Evolutionary conservation across 2,797 vertebrate species (phyloP).

Genomic region (Chiroxiphia lanceolata): DNA sequence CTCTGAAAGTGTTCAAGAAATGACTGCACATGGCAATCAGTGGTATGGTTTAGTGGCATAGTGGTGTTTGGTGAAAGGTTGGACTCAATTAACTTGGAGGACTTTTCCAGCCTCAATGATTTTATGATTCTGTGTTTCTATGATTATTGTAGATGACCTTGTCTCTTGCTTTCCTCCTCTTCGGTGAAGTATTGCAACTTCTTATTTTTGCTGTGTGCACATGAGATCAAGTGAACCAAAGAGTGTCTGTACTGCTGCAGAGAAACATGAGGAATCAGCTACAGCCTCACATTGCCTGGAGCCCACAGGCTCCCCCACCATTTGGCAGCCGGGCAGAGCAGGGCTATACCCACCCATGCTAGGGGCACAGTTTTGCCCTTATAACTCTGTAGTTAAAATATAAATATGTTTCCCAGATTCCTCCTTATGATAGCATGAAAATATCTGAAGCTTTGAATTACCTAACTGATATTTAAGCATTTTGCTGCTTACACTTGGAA

Average conservation of each 20-base stretch:
- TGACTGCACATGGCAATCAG: background rate
- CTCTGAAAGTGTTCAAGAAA: background rate
- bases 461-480: background rate
- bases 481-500: background rate
- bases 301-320: background rate
- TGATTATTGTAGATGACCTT: background rate
- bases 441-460: background rate
- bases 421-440: background rate
- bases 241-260: background rate
- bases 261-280: background rate
- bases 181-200: background rate
- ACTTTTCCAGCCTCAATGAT: background rate
- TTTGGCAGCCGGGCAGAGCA: background rate
- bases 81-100: background rate
- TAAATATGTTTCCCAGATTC: slow-evolving; percentile 5
- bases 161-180: background rate
- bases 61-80: background rate
- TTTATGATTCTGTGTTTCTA: background rate
- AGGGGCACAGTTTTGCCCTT: slow-evolving; percentile 5
- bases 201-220: background rate
- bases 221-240: background rate
- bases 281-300: background rate
- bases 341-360: background rate
- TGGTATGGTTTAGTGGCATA: background rate
- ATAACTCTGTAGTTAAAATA: background rate